Base-by-base conservation (phyloP, 2,888 invertebrate genomes). In the Acrobasis consociella region DNA sequence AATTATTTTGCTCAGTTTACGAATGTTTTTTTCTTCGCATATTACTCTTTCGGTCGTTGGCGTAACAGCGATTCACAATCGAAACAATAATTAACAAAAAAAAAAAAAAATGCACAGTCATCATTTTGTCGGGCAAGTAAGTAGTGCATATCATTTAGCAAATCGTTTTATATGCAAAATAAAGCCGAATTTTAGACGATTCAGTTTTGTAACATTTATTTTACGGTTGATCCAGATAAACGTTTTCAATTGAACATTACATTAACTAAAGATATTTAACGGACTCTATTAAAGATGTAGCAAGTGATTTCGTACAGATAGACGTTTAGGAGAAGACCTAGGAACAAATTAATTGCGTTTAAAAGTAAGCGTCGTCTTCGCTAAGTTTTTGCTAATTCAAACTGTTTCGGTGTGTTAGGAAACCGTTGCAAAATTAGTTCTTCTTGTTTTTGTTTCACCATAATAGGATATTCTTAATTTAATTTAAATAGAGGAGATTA, bases 31-130 rank as follows among this genome's bases (percentile, higher is more conserved):
- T 81, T 83, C 84, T 85, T 82, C 80, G 81, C 81, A 81, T 83
- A 82, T 79, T 72, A 73, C 74, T 62, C 80, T 76, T 76, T 70
- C 79, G 82, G 79, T 76, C 78, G 83, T 77, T 75, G 72, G 77
- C 78, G 78, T 84, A 82, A 85, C 77, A 83, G 83, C 83, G 78
- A 80, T 77, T 85, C 80, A 82, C 78, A 76, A 82, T 74, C 69
- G 69, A 77, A 73, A 70, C 70, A 70, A 70, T 73, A 78, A 74
- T 69, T 16, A 17, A 16, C 39, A 77, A 79, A 83, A 80, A 80
- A 17, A 16, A 39, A 77, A 79, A 83, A 80, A 80, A 80, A 80
- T 78, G 81, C 74, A 73, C 74, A 71, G 69, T 77, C 73, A 71
- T 69, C 72, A 78, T 86, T 86, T 83, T 78, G 80, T 78, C 80